phyloP scores from a whole-genome alignment of 2,113 vertebrate species.

The Myiagra hebetior region DNA sequence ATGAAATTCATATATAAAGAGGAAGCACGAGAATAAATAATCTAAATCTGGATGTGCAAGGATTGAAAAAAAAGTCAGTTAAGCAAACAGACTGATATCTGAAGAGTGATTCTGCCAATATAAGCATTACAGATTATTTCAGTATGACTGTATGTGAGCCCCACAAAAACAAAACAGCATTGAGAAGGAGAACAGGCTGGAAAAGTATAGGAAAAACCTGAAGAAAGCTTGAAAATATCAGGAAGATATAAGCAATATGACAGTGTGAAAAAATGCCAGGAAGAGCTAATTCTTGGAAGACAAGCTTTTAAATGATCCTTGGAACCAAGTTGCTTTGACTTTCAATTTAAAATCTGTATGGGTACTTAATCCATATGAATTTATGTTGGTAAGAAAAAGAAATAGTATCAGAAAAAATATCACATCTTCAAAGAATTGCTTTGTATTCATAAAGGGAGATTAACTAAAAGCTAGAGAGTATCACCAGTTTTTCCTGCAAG shows the following conservation, averaged over 20 bases:
- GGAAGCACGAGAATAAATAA: not conserved
- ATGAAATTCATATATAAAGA: not conserved
- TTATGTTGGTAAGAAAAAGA: not conserved
- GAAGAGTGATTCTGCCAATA: accelerated
- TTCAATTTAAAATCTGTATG: not conserved
- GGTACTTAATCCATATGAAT: not conserved
- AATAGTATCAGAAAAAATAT: not conserved
- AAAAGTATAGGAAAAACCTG: not conserved
- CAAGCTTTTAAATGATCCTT: not conserved
- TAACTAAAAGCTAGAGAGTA: not conserved
- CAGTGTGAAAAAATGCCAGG: not conserved
- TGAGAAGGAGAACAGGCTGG: not conserved
- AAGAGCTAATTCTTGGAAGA: not conserved
- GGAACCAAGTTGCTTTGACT: not conserved
- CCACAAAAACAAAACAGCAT: not conserved
- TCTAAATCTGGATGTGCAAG: not conserved
- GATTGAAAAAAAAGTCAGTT: not conserved
- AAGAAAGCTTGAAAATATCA: not conserved
- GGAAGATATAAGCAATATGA: not conserved
- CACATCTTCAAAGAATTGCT: not conserved
- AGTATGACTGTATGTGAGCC: not conserved
- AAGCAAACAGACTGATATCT: not conserved
- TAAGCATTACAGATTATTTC: not conserved
- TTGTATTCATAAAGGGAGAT: not conserved
- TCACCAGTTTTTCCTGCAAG: not conserved